Evolutionary conservation across 1,140 invertebrate genomes (phyloP).

Genomic region (Drosophila lowei): DNA sequence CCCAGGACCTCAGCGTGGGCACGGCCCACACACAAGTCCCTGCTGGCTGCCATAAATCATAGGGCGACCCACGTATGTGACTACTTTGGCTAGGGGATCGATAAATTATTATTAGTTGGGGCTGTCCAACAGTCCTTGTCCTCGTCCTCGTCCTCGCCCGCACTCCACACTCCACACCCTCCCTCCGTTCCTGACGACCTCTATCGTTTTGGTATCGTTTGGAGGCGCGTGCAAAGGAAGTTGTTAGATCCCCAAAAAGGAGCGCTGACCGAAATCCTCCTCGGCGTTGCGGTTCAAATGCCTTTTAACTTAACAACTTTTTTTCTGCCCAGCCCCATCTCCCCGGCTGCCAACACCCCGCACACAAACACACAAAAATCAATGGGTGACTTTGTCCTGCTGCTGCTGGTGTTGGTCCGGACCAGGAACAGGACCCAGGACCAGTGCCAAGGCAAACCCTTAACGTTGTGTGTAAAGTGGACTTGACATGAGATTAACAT

Average conservation of each 20-base stretch:
- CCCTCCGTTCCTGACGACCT: conserved; percentile 5
- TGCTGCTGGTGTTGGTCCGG: conserved; percentile 16
- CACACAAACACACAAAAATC: conserved; percentile 65
- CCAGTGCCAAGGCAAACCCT: conserved; percentile 56
- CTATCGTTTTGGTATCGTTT: conserved; percentile 13
- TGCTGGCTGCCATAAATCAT: conserved; percentile 71
- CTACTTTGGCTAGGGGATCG: conserved; percentile 80
- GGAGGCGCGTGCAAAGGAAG: conserved; percentile 67
- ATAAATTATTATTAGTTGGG: conserved; percentile 83
- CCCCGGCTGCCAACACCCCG: conserved; percentile 67
- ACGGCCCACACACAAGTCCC: conserved; percentile 36
- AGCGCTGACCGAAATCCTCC: conserved; percentile 72
- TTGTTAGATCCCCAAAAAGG: conserved; percentile 70
- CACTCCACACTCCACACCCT: background rate
- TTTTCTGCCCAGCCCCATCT: conserved; percentile 21
- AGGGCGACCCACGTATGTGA: conserved; percentile 74
- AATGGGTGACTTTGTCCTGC: conserved; percentile 68
- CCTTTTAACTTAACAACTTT: conserved; percentile 83
- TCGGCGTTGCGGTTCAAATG: conserved; percentile 76
- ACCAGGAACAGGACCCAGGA: conserved; percentile 22
- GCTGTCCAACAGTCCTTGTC: conserved; percentile 29
- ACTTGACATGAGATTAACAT: conserved; percentile 82
- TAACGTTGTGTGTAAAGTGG: conserved; percentile 81
- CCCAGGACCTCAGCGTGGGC: background rate
- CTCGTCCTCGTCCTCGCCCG: too few species aligned